These are phyloP conservation scores for Leucania comma DNA, from an alignment of 2,888 invertebrate species.

Conservation along the genomic window DNA sequence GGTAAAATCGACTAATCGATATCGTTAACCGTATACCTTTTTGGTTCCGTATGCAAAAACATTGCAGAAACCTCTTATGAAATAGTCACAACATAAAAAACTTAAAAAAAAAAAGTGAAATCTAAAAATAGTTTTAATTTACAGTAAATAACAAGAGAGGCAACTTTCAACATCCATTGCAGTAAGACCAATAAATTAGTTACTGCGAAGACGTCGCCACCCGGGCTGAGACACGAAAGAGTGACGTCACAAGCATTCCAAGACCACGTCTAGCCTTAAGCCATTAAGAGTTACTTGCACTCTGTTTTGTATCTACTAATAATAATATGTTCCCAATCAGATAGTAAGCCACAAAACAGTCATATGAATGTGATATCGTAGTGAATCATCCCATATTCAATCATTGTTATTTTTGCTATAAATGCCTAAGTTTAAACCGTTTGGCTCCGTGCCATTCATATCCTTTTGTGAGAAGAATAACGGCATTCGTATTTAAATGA, in stretches of 20 bases:
- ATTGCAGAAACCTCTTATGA: neutral
- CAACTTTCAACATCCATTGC: slow-evolving; percentile 48
- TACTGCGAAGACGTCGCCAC: slow-evolving; percentile 48
- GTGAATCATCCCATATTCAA: slow-evolving; percentile 65
- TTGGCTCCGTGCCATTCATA: slow-evolving; percentile 64
- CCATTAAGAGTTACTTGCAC: slow-evolving; percentile 36
- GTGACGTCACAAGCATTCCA: slow-evolving; percentile 53
- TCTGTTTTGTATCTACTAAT: neutral
- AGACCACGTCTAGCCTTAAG: slow-evolving; percentile 43
- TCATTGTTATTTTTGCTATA: slow-evolving; percentile 67
- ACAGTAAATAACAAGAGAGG: slow-evolving; percentile 4
- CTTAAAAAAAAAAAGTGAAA: neutral
- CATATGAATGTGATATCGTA: slow-evolving; percentile 25
- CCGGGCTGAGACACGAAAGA: slow-evolving; percentile 27
- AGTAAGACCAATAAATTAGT: slow-evolving; percentile 55
- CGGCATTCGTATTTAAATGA: slow-evolving; percentile 45
- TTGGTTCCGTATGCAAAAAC: neutral
- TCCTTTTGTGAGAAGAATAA: slow-evolving; percentile 54
- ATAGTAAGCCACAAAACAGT: slow-evolving; percentile 31
- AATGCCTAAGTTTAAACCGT: slow-evolving; percentile 52
- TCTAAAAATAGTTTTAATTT: slow-evolving; percentile 2
- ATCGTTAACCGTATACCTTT: neutral
- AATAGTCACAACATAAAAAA: neutral
- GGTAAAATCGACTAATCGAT: slow-evolving; percentile 46
- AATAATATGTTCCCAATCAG: slow-evolving; percentile 1